phyloP scores from a whole-genome alignment of 2,797 vertebrate genomes.

The Myotis pilosus region DNA sequence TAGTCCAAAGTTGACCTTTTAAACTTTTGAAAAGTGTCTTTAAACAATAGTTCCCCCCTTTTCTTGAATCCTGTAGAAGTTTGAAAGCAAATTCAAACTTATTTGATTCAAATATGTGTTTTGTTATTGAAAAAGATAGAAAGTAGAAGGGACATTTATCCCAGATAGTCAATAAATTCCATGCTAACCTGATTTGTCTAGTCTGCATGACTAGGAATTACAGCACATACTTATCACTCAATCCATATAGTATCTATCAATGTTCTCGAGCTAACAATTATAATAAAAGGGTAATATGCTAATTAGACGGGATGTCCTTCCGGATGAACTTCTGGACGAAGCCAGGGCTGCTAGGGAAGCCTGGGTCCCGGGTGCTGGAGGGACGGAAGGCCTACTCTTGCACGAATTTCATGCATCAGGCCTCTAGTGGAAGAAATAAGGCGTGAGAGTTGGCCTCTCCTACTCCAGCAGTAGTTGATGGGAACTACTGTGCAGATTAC shows the following conservation, averaged over 20 bases:
- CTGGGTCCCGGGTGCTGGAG: too few relatives aligned
- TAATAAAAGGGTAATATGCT: too few relatives aligned
- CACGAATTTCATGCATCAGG: too few relatives aligned
- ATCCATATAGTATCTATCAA: background rate
- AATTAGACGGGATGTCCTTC: too few relatives aligned
- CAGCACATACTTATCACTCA: background rate
- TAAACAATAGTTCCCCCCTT: background rate
- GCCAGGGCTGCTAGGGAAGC: too few relatives aligned
- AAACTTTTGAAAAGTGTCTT: background rate
- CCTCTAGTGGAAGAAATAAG: too few relatives aligned
- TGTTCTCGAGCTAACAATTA: background rate
- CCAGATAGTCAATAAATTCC: background rate
- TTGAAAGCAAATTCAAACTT: background rate
- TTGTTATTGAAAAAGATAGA: background rate
- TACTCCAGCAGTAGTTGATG: accelerated
- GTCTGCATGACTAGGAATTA: background rate
- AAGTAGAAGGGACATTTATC: background rate
- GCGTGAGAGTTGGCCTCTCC: background rate
- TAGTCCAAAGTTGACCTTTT: background rate
- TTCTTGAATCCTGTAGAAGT: background rate
- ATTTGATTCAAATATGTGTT: background rate
- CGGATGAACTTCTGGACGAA: too few relatives aligned
- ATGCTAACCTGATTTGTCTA: background rate
- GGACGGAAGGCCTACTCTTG: too few relatives aligned
- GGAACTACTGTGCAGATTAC: background rate